Evolutionary conservation across 2,113 vertebrate genomes (phyloP), one percentile per base, ranked within the genome.

Genomic region (Xyliphius kryptos): DNA sequence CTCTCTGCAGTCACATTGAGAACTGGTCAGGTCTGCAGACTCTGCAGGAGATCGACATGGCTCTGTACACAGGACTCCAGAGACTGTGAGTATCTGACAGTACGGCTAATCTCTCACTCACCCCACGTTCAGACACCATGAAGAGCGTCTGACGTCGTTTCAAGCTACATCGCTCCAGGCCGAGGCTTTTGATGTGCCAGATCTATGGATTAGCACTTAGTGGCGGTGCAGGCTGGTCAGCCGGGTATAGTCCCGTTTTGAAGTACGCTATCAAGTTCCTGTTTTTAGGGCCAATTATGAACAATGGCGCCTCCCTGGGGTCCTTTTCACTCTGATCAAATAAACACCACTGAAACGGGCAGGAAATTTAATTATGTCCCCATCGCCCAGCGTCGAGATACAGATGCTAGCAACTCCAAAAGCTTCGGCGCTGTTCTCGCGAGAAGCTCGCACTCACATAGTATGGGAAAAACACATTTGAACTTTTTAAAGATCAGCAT

Each of bases 41-140:
- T 0, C 74, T 98, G 75, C 89, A 83, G 0, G 89, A 91, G 0
- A 84, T 96, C 26, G 92, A 96, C 71, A 95, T 97, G 91, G 92
- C 91, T 74, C 90, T 95, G 61, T 98, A 95, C 83, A 96, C 90
- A 0, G 91, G 92, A 76, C 88, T 98, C 63, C 93, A 97, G 79
- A 92, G 87, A 76, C 89, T 98, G 95, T 98, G 81, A 93, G 95
- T 96, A 68, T 26, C 43, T 32, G 32, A 22, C 5, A 6, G 11
- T 9, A 49, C 26, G 10, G 7, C 54, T 58, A 32, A 66, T 57
- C 46, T 41, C 20, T 10, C 9, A 10, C 22, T 38, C 26, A 16
- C 5, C 16, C 41, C 10, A 41, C 7, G 5, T 22, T 41, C 52
- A 14, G 41, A n/a, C 12, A 5, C 12, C 14, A 10, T 15, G 7